These are phyloP conservation scores for Caenorhabditis briggsae DNA, from an alignment of 1,140 invertebrate species.

Conservation along the genomic window DNA sequence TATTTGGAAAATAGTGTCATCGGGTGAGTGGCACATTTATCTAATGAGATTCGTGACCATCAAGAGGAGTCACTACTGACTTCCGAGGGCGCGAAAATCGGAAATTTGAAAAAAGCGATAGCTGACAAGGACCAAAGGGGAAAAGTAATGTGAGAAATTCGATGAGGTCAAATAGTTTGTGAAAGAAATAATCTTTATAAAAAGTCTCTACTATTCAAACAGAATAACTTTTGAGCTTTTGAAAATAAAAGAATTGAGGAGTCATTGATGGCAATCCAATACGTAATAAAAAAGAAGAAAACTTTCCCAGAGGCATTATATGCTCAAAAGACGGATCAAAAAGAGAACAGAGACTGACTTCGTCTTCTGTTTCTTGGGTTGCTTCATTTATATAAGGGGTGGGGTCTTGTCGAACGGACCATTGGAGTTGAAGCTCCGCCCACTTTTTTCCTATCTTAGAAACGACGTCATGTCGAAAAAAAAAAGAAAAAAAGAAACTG, in stretches of 20 bases:
- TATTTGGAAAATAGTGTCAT: slow-evolving; percentile 52
- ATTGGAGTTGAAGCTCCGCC: slow-evolving; percentile 15
- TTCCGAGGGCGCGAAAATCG: neutral
- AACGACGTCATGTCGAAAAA: slow-evolving; percentile 33
- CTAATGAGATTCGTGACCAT: slow-evolving; percentile 33
- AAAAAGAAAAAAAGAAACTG: slow-evolving; percentile 39
- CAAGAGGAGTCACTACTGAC: neutral
- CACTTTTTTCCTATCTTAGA: neutral
- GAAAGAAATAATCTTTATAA: neutral
- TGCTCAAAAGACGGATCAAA: neutral
- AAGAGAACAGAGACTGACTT: neutral
- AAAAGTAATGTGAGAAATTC: neutral
- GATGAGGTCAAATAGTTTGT: neutral
- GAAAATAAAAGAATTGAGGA: slow-evolving; percentile 12
- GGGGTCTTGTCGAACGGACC: slow-evolving; percentile 40
- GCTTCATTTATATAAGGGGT: slow-evolving; percentile 39
- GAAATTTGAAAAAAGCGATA: slow-evolving; percentile 3
- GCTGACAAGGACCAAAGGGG: neutral
- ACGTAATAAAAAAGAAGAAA: neutral
- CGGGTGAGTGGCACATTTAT: slow-evolving; percentile 49
- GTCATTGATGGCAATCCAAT: neutral
- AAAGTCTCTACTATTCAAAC: neutral
- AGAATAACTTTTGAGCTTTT: slow-evolving; percentile 28
- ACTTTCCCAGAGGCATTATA: slow-evolving; percentile 12
- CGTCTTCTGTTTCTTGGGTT: neutral